Percentiles rank a stretch among this genome's conserved stretches.
Evolutionary conservation across 1,140 invertebrate genomes (phyloP).

Genomic region (Metopolophium dirhodum): DNA sequence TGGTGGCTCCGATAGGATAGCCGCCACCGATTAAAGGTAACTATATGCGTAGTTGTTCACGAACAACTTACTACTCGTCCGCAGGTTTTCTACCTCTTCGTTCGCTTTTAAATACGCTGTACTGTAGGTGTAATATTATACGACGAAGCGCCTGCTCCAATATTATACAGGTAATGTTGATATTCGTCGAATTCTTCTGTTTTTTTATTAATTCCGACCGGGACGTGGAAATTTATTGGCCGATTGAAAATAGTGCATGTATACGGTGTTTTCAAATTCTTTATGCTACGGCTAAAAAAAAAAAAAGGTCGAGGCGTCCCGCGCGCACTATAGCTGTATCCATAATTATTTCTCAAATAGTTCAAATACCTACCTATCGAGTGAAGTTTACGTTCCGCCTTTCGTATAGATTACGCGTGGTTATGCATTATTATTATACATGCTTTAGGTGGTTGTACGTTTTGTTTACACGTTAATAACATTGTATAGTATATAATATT

Average conservation of each 20-base stretch:
- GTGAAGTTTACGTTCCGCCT: neutral
- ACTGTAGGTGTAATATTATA: neutral
- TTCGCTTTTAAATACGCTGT: neutral
- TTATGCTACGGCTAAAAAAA: neutral
- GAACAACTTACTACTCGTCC: too few species aligned
- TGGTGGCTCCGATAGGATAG: too few species aligned
- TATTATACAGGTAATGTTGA: neutral
- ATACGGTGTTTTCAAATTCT: neutral
- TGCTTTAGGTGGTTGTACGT: neutral
- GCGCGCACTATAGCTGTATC: neutral
- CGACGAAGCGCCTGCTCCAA: too few species aligned
- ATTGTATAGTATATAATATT: too few species aligned
- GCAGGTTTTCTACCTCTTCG: neutral
- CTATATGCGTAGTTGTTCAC: too few species aligned
- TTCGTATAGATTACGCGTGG: neutral
- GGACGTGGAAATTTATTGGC: neutral
- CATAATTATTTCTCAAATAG: conserved; percentile 2
- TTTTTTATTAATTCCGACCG: neutral
- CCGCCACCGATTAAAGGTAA: too few species aligned
- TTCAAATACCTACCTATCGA: neutral
- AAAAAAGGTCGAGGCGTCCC: neutral
- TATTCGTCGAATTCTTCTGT: neutral
- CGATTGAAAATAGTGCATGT: neutral
- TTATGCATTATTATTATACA: neutral
- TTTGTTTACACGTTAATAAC: neutral